Base-by-base conservation (phyloP, 1,140 invertebrate species). In the Drosophila pruinosa region DNA sequence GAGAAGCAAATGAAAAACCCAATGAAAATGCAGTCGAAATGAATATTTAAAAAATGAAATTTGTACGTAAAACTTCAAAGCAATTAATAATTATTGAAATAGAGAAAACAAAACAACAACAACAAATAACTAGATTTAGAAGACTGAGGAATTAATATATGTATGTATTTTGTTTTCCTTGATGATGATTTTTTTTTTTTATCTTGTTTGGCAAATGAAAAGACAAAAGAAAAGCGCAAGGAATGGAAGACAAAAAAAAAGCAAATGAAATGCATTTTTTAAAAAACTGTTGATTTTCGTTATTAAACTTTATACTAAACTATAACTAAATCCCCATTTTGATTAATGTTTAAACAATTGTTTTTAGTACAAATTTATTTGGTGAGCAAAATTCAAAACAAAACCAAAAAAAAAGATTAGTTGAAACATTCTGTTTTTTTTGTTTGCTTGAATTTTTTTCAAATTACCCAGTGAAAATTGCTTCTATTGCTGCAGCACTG, bases 101-200 rank as follows among this genome's bases (percentile, higher is more conserved):
- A 58, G 31, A 24, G 28, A 47, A 39, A 39, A 52, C 36, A 74
- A 69, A 67, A 72, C 67, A 85, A 79, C 61, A 68, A 69, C 59
- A 83, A 83, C 68, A 75, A 78, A 75, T 59, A 79, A 88, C 82
- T 88, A 88, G 82, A 88, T 88, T 82, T 88, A 88, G 82, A 88
- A 88, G 82, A 88, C 82, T 88, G 82, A 88, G 71, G 82, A 86
- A 74, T 61, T 59, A 86, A 80, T 45, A 67, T 85, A 64, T 41
- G 21, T 68, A 52, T 72, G 38, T 43, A 45, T 56, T 64, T 48
- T 64, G 17, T 26, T 52, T 48, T 21, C 54, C 54, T 14, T 7
- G 7, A 24, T 57, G 24, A 15, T 28, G 15, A 21, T 36, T 47
- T 12, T 50, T 50, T 71, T 67, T 58, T 78, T 63, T 68, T 74